Conservation (phyloP, 2,797 vertebrate genomes). For the Hoplostethus mediterraneus region DNA sequence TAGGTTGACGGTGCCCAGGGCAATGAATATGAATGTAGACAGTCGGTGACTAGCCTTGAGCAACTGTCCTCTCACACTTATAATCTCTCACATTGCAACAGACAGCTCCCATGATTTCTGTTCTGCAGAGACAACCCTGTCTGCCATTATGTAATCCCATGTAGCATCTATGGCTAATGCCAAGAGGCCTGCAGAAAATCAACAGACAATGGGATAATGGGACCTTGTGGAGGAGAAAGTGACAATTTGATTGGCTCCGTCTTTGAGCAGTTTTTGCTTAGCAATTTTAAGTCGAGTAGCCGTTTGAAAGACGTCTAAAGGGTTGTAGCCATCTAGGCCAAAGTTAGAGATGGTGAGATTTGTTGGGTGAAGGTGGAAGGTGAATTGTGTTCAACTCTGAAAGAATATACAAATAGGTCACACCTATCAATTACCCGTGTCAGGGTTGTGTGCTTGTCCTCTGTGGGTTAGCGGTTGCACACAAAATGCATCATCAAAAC, state of each 20-base stretch:
- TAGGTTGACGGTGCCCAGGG: conserved; percentile 11
- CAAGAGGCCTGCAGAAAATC: conserved; percentile 3
- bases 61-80: conserved; percentile 5
- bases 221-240: background rate
- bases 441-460: background rate
- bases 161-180: background rate
- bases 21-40: conserved; percentile 19
- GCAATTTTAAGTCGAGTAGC: too few relatives aligned
- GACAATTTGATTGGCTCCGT: background rate
- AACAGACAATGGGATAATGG: background rate
- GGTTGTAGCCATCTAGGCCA: too few relatives aligned
- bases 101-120: conserved; percentile 37
- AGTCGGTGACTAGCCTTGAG: conserved; percentile 11
- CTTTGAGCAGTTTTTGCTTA: too few relatives aligned
- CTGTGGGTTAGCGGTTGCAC: background rate
- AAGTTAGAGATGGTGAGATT: too few relatives aligned
- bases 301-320: too few relatives aligned
- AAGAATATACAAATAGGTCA: background rate
- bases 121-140: conserved; percentile 37
- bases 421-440: background rate
- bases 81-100: conserved; percentile 20
- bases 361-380: too few relatives aligned
- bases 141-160: conserved; percentile 44
- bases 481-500: background rate
- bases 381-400: background rate